Base-by-base conservation (phyloP, 2,113 vertebrate species). In the Malaclemys terrapin region DNA sequence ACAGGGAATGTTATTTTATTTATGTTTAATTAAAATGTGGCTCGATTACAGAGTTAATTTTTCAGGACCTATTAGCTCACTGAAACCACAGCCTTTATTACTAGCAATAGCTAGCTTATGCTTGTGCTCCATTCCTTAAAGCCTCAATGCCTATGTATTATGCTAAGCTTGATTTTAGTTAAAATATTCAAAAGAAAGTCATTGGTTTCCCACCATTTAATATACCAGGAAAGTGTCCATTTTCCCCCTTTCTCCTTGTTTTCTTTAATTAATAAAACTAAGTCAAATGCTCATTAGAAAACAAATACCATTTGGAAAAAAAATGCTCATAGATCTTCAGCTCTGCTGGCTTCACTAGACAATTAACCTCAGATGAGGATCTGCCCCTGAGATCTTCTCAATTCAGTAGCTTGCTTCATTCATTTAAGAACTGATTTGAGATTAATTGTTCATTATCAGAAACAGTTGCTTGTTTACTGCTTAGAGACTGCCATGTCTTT, bases 371-470 rank as follows among this genome's bases (percentile, higher is more conserved):
- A 85, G 7, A 4, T 80, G 8, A 72, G 10, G 3, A 27, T n/a
- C 35, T 27, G 76, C 6, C 3, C 20, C 79, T 75, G 81, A 31
- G 35, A 53, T 62, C 4, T 16, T 82, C 17, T 75, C 56, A 0
- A 1, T 79, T 85, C n/a, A 82, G 19, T 16, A 49, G 27, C 57
- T 62, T 62, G 57, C 57, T 62, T 62, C 1, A 10, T 69, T 95
- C 0, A 0, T 83, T 85, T 84, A 75, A 31, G 50, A 69, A 0
- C 0, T 27, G 12, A 69, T 62, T 87, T 47, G 3, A 92, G 84
- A 14, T 85, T 78, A 80, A 87, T 29, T n/a, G 27, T 88, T 84
- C 19, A 86, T 79, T 86, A 31, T 79, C 20, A 50, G 52, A 49
- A 22, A 83, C 82, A 82, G 84, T 91, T 80, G n/a, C 4, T 84